Conservation (phyloP, 2,888 invertebrate genomes). For the Aproaerema taeniolella region DNA sequence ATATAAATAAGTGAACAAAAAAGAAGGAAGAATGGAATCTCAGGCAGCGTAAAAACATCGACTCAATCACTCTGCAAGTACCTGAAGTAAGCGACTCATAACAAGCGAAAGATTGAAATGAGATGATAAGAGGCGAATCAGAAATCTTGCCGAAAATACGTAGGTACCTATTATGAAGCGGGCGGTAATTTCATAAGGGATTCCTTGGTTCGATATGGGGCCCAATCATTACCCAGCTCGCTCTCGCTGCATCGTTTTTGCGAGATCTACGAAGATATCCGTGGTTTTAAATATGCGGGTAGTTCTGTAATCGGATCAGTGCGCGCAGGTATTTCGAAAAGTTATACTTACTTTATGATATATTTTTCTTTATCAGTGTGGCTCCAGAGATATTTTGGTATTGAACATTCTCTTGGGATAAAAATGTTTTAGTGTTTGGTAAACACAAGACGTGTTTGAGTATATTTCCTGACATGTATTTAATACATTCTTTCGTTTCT, state of each 20-base stretch:
- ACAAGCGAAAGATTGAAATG: slow-evolving; percentile 71
- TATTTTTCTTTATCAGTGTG: neutral
- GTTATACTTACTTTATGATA: no score
- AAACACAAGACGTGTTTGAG: no score
- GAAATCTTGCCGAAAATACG: slow-evolving; percentile 72
- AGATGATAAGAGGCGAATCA: slow-evolving; percentile 65
- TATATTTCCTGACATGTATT: slow-evolving; percentile 18
- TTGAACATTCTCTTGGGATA: no score
- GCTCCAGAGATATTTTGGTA: no score
- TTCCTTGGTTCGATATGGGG: slow-evolving; percentile 65
- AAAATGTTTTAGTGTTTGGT: no score
- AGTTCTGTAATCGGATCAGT: slow-evolving; percentile 50
- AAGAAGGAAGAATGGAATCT: slow-evolving; percentile 40
- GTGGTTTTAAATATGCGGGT: slow-evolving; percentile 50
- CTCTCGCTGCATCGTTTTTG: slow-evolving; percentile 48
- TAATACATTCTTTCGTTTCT: slow-evolving; percentile 48
- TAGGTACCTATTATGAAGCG: slow-evolving; percentile 62
- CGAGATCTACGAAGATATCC: slow-evolving; percentile 61
- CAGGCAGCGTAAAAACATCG: slow-evolving; percentile 46
- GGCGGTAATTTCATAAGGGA: slow-evolving; percentile 72
- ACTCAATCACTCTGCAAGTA: slow-evolving; percentile 50
- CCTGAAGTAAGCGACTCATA: slow-evolving; percentile 59
- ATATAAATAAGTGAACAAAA: slow-evolving; percentile 15
- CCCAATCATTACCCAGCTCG: slow-evolving; percentile 61
- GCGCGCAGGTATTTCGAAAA: slow-evolving; percentile 33